Evolutionary conservation across 1,140 invertebrate species (phyloP).

Genomic region (Drosophila cardini): DNA sequence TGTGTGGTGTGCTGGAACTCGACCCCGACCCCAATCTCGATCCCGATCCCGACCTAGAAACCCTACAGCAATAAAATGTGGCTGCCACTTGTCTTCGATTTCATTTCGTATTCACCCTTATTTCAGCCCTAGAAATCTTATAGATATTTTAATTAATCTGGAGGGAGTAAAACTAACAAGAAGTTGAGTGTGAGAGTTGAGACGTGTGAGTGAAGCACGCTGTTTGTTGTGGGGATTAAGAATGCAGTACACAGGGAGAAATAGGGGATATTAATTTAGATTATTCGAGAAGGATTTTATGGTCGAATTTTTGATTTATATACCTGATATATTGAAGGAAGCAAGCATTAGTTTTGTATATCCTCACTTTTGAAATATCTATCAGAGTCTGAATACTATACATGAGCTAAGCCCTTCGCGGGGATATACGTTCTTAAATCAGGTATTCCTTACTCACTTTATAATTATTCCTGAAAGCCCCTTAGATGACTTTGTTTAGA

Average conservation of each 20-base stretch:
- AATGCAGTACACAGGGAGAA: conserved; percentile 7
- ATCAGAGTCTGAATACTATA: too few species aligned
- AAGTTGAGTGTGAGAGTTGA: conserved; percentile 27
- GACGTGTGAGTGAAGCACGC: conserved; percentile 71
- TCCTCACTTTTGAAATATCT: too few species aligned
- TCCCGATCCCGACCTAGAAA: conserved; percentile 12
- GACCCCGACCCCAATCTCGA: conserved; percentile 13
- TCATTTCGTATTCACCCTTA: conserved; percentile 52
- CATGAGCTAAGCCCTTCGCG: too few species aligned
- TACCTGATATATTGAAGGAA: too few species aligned
- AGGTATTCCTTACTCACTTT: too few species aligned
- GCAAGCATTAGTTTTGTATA: too few species aligned
- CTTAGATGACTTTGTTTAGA: too few species aligned
- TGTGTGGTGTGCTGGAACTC: conserved; percentile 22
- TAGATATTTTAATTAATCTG: conserved; percentile 75
- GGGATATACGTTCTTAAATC: too few species aligned
- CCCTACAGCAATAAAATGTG: conserved; percentile 60
- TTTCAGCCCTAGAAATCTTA: conserved; percentile 40
- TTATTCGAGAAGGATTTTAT: too few species aligned
- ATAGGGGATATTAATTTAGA: too few species aligned
- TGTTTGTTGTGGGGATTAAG: conserved; percentile 29
- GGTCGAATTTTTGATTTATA: too few species aligned
- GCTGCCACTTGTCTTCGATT: conserved; percentile 74
- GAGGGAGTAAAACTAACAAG: conserved; percentile 37
- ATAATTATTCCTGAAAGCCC: too few species aligned